These are phyloP conservation scores for Desoria tigrina DNA, from an alignment of 2,888 invertebrate species.

Conservation along the genomic window DNA sequence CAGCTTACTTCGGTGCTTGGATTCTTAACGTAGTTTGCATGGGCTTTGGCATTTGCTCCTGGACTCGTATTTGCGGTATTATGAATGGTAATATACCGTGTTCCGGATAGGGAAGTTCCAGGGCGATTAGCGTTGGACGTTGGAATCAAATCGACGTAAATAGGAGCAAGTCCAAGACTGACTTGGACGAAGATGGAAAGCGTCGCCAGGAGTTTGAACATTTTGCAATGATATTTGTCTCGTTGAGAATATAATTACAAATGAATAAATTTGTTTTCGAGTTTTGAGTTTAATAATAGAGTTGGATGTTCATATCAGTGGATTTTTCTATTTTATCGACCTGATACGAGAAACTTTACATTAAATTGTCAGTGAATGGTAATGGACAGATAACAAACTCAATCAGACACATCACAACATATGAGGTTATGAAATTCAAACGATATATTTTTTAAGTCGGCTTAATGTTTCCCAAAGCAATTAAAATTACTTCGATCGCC, in stretches of 20 bases:
- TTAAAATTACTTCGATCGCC: too few species aligned
- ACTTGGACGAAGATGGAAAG: neutral
- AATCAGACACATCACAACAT: too few species aligned
- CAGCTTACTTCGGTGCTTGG: conserved; percentile 25
- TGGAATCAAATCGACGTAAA: conserved; percentile 25
- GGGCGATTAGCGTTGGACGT: conserved; percentile 28
- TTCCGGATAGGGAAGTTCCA: conserved; percentile 23
- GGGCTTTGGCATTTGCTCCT: conserved; percentile 26
- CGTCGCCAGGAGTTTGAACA: neutral
- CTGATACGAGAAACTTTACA: too few species aligned
- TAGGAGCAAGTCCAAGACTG: conserved; percentile 7
- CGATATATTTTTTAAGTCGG: too few species aligned
- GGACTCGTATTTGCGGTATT: conserved; percentile 26
- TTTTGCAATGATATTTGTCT: neutral
- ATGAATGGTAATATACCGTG: conserved; percentile 29
- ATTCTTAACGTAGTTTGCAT: conserved; percentile 29
- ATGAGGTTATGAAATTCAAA: too few species aligned
- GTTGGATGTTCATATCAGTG: too few species aligned
- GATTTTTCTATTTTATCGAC: too few species aligned
- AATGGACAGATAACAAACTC: too few species aligned
- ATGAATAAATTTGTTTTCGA: too few species aligned
- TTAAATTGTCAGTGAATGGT: too few species aligned
- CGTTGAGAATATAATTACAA: neutral
- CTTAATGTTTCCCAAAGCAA: too few species aligned
- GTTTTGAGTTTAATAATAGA: too few species aligned